A percentile compares a stretch with the other conserved stretches of the same genome.
phyloP scores from a whole-genome alignment of 2,113 vertebrate species.

The Boleophthalmus pectinirostris region DNA sequence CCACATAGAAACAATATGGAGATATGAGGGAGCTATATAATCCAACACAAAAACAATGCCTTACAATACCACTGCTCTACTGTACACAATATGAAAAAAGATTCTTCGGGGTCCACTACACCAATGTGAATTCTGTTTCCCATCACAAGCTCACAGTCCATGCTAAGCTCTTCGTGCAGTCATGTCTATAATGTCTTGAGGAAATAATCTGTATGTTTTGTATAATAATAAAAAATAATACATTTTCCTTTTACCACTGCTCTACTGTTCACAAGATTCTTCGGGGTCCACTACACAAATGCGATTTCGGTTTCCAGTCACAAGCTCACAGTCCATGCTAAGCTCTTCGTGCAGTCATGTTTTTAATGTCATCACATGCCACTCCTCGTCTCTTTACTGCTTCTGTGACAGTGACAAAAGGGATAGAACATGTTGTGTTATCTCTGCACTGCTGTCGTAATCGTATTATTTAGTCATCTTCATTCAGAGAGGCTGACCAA shows the following conservation, averaged over 20 bases:
- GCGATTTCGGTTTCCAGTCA: conserved; percentile 4
- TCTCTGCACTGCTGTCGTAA: conserved; percentile 68
- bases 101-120: not conserved
- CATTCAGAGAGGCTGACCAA: conserved; percentile 70
- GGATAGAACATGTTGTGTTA: conserved; percentile 61
- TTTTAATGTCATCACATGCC: conserved; percentile 59
- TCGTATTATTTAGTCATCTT: conserved; percentile 77
- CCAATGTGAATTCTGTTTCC: conserved; percentile 8
- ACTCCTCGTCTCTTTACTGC: conserved; percentile 43
- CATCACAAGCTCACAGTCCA: conserved; percentile 11
- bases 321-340: conserved; percentile 26
- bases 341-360: conserved; percentile 41
- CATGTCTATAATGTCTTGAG: conserved; percentile 51
- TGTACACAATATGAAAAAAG: not conserved
- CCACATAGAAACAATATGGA: not conserved
- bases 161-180: conserved; percentile 44
- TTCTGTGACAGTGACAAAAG: conserved; percentile 57
- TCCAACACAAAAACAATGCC: not conserved
- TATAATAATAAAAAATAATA: too few relatives aligned
- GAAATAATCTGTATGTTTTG: too few relatives aligned
- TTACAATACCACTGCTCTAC: not conserved
- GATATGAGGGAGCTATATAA: not conserved
- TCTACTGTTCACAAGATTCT: not conserved
- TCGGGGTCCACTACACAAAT: not conserved
- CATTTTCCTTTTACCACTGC: not conserved